Evolutionary conservation across 2,113 vertebrate genomes (phyloP).

Genomic region (Callionymus lyra): DNA sequence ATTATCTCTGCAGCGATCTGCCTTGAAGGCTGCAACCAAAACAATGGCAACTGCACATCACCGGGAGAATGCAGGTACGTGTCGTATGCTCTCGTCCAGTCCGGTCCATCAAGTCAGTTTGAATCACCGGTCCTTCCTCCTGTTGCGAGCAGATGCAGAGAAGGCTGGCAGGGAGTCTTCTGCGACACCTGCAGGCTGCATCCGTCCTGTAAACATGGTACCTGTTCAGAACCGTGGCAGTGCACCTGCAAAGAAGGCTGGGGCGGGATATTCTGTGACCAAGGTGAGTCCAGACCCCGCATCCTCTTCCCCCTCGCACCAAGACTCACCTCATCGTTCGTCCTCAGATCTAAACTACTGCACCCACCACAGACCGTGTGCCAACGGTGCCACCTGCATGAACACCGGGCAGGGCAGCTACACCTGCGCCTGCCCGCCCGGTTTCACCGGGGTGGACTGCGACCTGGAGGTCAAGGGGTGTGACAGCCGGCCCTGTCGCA

Average conservation of each 20-base stretch:
- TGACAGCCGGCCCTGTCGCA: slow-evolving; percentile 87
- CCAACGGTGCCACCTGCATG: slow-evolving; percentile 89
- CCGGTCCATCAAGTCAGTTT: background rate
- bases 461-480: slow-evolving; percentile 86
- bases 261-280: slow-evolving; percentile 95
- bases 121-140: slow-evolving; percentile 9
- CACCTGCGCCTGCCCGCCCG: slow-evolving; percentile 85
- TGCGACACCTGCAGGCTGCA: slow-evolving; percentile 88
- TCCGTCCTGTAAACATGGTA: slow-evolving; percentile 90
- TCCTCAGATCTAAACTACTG: slow-evolving; percentile 96
- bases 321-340: slow-evolving; percentile 6
- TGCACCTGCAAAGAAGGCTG: slow-evolving; percentile 95
- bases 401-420: slow-evolving; percentile 96
- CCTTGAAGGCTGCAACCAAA: slow-evolving; percentile 83
- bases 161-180: slow-evolving; percentile 87
- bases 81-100: background rate
- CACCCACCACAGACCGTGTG: slow-evolving; percentile 91
- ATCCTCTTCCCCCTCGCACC: too few relatives aligned
- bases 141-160: slow-evolving; percentile 77
- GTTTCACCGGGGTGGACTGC: slow-evolving; percentile 84
- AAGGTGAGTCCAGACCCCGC: slow-evolving; percentile 66
- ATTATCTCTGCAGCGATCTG: slow-evolving; percentile 78
- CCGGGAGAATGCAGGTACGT: slow-evolving; percentile 93
- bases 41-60: slow-evolving; percentile 83
- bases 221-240: slow-evolving; percentile 81